Evolutionary conservation across 2,888 invertebrate species (phyloP).

Genomic region (Geophilus truncorum): DNA sequence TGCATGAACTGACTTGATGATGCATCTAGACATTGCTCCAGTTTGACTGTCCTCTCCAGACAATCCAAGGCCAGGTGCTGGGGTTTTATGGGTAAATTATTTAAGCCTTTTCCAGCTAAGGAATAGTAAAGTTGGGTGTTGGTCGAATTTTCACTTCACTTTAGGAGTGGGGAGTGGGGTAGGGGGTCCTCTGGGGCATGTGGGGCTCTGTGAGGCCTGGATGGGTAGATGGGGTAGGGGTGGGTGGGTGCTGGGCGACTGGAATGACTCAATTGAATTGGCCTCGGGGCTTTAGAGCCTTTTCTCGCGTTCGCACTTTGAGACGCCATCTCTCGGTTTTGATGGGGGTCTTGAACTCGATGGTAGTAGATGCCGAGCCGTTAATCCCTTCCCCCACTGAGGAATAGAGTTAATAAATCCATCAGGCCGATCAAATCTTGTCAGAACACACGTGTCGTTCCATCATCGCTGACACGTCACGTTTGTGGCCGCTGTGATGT

Average conservation of each 20-base stretch:
- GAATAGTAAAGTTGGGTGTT: conserved; percentile 1
- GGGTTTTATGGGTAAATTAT: background rate
- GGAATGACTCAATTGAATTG: conserved; percentile 27
- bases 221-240: background rate
- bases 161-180: background rate
- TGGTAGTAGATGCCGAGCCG: background rate
- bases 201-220: background rate
- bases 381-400: conserved; percentile 10
- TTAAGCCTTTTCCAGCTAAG: background rate
- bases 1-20: background rate
- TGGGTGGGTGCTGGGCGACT: background rate
- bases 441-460: conserved; percentile 18
- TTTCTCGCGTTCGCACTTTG: conserved; percentile 27
- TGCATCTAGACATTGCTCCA: background rate
- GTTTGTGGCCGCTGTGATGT: background rate
- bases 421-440: conserved; percentile 27
- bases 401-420: conserved; percentile 25
- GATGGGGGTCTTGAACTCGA: conserved; percentile 15
- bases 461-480: background rate
- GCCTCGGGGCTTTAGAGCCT: conserved; percentile 27
- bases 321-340: conserved; percentile 6
- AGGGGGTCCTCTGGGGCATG: background rate
- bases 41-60: background rate
- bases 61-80: background rate
- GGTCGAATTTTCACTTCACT: conserved; percentile 1